phyloP scores from a whole-genome alignment of 2,888 invertebrate species.

The Brachylomia viminalis region DNA sequence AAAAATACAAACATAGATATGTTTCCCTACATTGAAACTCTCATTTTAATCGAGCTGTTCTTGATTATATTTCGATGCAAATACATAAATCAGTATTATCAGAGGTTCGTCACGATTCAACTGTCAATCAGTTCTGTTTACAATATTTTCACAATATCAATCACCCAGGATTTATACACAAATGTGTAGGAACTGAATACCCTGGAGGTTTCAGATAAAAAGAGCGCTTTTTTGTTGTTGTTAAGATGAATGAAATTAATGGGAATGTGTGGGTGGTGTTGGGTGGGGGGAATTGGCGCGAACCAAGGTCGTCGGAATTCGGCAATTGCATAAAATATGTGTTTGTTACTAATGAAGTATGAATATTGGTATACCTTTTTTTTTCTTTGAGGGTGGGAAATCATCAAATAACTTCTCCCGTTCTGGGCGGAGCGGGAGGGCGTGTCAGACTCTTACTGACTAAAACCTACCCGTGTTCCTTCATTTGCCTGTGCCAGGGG shows the following conservation, averaged over 20 bases:
- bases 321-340: neutral
- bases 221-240: slow-evolving; percentile 8
- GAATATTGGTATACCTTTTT: no score
- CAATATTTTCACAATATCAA: slow-evolving; percentile 63
- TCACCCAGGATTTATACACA: slow-evolving; percentile 52
- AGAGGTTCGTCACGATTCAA: slow-evolving; percentile 53
- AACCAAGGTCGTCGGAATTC: slow-evolving; percentile 4
- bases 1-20: neutral
- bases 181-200: slow-evolving; percentile 18
- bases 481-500: no score
- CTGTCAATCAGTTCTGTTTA: slow-evolving; percentile 64
- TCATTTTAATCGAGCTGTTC: slow-evolving; percentile 24
- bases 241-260: slow-evolving; percentile 38
- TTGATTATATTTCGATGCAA: slow-evolving; percentile 53
- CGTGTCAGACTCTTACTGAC: no score
- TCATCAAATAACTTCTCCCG: no score
- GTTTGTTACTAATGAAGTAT: neutral
- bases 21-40: neutral
- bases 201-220: slow-evolving; percentile 20
- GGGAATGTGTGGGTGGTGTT: slow-evolving; percentile 10
- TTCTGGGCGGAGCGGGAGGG: no score
- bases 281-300: slow-evolving; percentile 15
- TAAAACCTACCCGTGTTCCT: no score
- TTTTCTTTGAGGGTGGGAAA: no score
- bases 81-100: slow-evolving; percentile 62